phyloP scores from a whole-genome alignment of 2,113 vertebrate species.

The Tyrannus savana region DNA sequence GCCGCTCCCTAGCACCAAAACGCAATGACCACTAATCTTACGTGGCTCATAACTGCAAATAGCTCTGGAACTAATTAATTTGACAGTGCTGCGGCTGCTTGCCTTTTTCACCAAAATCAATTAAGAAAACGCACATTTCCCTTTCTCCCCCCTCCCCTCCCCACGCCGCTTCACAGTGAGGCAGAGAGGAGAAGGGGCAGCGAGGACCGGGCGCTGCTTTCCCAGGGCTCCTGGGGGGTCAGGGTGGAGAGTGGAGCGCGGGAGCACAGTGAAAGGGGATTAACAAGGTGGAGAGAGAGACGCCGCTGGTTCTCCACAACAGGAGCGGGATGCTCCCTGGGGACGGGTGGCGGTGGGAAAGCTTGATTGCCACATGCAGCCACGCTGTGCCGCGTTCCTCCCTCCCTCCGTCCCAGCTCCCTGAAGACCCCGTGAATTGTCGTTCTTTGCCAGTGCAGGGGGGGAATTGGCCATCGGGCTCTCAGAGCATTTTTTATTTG shows the following conservation, averaged over 20 bases:
- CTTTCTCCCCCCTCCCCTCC: background rate
- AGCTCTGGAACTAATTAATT: constrained; percentile 51
- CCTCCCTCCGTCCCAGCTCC: background rate
- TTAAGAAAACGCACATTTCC: constrained; percentile 40
- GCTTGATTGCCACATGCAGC: constrained; percentile 62
- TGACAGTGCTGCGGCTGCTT: background rate
- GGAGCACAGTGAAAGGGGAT: constrained; percentile 46
- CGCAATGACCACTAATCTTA: background rate
- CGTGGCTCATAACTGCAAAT: constrained; percentile 20
- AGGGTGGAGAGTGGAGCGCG: background rate
- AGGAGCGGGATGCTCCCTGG: constrained; percentile 35
- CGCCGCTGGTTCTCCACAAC: background rate
- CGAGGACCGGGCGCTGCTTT: background rate
- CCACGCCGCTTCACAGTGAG: background rate
- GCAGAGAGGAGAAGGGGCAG: background rate
- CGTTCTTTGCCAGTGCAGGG: background rate
- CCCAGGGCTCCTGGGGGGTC: constrained; percentile 61
- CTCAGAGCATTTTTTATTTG: constrained; percentile 37
- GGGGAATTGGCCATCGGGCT: background rate
- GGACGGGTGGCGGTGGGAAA: constrained; percentile 67
- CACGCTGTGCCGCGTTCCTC: constrained; percentile 15
- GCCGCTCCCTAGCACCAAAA: background rate
- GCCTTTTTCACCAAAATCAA: constrained; percentile 51
- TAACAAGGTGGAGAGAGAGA: constrained; percentile 31
- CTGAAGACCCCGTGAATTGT: constrained; percentile 59